Percentiles rank a stretch among this genome's conserved stretches.
Conservation (phyloP, 1,140 invertebrate species). For the Drosophila watanabei region DNA sequence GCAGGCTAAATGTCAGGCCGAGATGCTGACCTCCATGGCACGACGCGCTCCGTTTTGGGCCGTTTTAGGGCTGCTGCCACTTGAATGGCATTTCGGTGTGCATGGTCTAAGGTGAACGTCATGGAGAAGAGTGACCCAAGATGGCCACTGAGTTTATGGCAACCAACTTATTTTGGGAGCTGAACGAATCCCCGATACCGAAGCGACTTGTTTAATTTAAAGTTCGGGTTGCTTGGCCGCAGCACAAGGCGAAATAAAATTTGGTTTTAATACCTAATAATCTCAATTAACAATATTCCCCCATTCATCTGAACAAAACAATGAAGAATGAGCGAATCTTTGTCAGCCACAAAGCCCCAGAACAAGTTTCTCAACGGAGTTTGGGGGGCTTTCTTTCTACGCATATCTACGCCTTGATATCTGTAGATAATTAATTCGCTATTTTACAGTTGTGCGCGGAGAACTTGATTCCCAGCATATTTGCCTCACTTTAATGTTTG, state of each 20-base stretch:
- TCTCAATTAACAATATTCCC: conserved; percentile 50
- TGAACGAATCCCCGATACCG: conserved; percentile 2
- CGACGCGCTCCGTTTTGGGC: conserved; percentile 64
- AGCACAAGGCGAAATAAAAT: conserved; percentile 30
- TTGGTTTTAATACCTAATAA: conserved; percentile 46
- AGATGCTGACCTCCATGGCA: conserved; percentile 71
- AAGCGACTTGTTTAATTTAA: conserved; percentile 18
- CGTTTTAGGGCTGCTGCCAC: conserved; percentile 75
- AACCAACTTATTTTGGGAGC: conserved; percentile 19
- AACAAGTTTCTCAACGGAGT: conserved; percentile 49
- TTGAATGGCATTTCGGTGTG: conserved; percentile 55
- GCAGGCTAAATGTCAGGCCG: conserved; percentile 73
- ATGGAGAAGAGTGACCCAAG: conserved; percentile 26
- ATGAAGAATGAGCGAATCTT: conserved; percentile 35
- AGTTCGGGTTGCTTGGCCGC: conserved; percentile 1
- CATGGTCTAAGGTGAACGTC: conserved; percentile 47
- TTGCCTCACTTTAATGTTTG: conserved; percentile 35
- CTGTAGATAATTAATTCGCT: conserved; percentile 23
- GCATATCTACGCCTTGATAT: conserved; percentile 25
- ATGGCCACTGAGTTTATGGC: conserved; percentile 21
- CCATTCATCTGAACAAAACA: conserved; percentile 32
- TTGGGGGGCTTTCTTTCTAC: conserved; percentile 36
- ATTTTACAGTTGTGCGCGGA: conserved; percentile 42
- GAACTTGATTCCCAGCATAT: conserved; percentile 40
- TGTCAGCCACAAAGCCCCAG: conserved; percentile 12